phyloP scores from a whole-genome alignment of 2,888 invertebrate genomes.

The Agrotis ipsilon region DNA sequence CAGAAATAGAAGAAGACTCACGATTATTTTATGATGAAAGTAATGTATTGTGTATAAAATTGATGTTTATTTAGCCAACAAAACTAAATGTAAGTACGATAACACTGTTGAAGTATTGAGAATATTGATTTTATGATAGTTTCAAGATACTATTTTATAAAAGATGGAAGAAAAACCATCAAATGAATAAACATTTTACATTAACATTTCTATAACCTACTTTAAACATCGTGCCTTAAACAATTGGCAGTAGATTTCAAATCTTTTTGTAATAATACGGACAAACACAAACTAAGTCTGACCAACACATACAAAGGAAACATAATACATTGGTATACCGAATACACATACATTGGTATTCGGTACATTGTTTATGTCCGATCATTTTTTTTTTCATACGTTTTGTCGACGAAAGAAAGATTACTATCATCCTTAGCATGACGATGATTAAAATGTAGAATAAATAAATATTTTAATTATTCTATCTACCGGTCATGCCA shows the following conservation, averaged over 20 bases:
- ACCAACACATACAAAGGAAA: too few species aligned
- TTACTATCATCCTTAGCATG: too few species aligned
- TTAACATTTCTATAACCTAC: not conserved
- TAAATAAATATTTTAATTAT: too few species aligned
- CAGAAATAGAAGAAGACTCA: conserved; percentile 23
- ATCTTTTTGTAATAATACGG: not conserved
- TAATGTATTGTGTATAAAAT: conserved; percentile 7
- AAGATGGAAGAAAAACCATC: not conserved
- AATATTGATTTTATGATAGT: not conserved
- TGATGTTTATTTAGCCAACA: conserved; percentile 4
- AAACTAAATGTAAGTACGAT: not conserved
- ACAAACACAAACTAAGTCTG: too few species aligned
- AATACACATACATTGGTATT: too few species aligned
- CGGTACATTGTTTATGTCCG: too few species aligned
- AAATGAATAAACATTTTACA: not conserved
- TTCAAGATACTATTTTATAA: not conserved
- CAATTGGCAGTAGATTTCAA: not conserved
- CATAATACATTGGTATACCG: too few species aligned
- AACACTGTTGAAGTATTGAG: not conserved
- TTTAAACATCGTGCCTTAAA: not conserved
- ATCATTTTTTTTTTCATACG: too few species aligned
- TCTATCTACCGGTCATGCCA: too few species aligned
- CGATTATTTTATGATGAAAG: conserved; percentile 38
- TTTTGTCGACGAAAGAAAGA: too few species aligned
- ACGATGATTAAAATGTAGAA: too few species aligned